Base-by-base conservation (phyloP, 2,797 vertebrate species). In the Lagocephalus sceleratus region DNA sequence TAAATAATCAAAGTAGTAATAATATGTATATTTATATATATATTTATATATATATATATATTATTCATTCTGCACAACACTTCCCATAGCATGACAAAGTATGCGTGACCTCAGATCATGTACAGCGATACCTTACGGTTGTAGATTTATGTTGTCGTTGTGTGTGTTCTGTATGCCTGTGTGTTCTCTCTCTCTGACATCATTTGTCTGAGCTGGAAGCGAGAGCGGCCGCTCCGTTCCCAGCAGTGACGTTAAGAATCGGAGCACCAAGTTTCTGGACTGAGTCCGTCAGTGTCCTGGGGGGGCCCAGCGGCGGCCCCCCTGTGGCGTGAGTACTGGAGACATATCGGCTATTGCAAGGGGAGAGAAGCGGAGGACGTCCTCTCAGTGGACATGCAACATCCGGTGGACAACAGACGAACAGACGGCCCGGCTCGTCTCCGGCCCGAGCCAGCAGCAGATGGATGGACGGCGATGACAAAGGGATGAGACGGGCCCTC, bases 381-480 rank as follows among this genome's bases (percentile, higher is more conserved):
- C 89, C 87, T 90, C 91, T 92, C 90, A 85, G 87, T 89, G 86
- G 91, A 94, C 94, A 96, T 96, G 94, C 95, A 95, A 92, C 91
- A 90, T 91, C 92, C 90, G 90, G 88, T 91, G 90, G 92, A 92
- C 79, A 66, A 86, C 66, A 83, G 83, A 85, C 63, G 55, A 78
- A 85, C 71, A 90, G 92, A 90, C 53, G 51, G 72, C 71, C 73
- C 47, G 41, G 67, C 78, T 79, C 66, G 49, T 79, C 50, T 39
- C 67, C 75, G 39, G 42, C 59, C 70, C 67, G 77, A 78, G 83
- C 75, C 81, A 40, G 68, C 68, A 84, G 71, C 59, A 29, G 65
- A 79, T 77, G 75, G 64, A 80, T 61, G 66, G 69, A 86, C 78
- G 49, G 82, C 54, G 75, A 71, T 60, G 86, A 81, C 44, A 49